Percentiles rank a stretch among this genome's conserved stretches.
These are phyloP conservation scores for Hydropsyche betteni DNA, from an alignment of 2,888 invertebrate species.

Conservation along the genomic window DNA sequence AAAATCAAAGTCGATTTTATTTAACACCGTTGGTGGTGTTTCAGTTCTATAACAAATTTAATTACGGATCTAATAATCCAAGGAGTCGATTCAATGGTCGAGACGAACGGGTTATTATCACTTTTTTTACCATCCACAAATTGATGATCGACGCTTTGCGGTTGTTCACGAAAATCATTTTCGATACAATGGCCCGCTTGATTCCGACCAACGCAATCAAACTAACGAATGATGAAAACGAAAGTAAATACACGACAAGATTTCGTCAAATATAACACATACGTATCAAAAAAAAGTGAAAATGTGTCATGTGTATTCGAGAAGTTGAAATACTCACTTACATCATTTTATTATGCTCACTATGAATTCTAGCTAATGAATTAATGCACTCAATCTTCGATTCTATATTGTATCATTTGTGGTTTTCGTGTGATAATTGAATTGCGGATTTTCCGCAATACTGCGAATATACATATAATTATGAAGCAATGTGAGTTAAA, in stretches of 20 bases:
- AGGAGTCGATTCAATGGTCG: constrained; percentile 7
- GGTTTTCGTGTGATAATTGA: no score
- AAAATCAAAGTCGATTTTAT: neutral
- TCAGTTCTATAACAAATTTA: constrained; percentile 14
- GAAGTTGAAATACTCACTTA: constrained; percentile 8
- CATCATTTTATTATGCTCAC: constrained; percentile 6
- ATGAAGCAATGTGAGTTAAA: no score
- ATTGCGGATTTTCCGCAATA: no score
- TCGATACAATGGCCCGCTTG: neutral
- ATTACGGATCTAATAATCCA: constrained; percentile 23
- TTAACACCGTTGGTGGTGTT: constrained; percentile 27
- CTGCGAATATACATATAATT: no score
- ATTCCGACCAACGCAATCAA: no score
- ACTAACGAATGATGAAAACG: constrained; percentile 12
- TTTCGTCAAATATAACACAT: constrained; percentile 20
- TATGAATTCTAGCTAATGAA: no score
- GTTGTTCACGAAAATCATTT: constrained; percentile 20
- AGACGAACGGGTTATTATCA: constrained; percentile 17
- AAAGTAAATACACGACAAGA: constrained; percentile 5
- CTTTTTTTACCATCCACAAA: constrained; percentile 3
- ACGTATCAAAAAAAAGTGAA: constrained; percentile 21
- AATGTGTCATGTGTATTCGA: constrained; percentile 2
- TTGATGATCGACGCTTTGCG: constrained; percentile 27
- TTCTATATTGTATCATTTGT: no score
- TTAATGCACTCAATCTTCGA: no score